These are phyloP conservation scores for Lepilemur ruficaudatus DNA, from an alignment of 2,797 vertebrate species.

Conservation along the genomic window DNA sequence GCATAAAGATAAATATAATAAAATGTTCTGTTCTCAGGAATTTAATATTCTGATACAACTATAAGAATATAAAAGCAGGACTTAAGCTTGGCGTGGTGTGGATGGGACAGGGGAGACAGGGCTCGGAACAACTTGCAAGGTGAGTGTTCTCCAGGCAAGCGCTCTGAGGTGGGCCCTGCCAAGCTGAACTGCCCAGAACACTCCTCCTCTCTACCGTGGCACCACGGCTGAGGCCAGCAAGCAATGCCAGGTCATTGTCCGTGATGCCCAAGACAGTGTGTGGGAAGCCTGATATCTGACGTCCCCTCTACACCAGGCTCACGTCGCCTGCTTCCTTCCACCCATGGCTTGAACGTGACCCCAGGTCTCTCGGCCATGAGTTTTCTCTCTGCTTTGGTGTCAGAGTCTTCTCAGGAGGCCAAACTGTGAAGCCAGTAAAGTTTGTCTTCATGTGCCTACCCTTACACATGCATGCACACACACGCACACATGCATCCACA, in stretches of 20 bases:
- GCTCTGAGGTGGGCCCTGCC: neutral
- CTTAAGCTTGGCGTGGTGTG: neutral
- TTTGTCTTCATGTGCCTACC: neutral
- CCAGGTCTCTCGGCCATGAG: neutral
- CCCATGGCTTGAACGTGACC: neutral
- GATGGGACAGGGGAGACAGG: accelerated
- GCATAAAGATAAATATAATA: constrained; percentile 6
- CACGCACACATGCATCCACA: neutral
- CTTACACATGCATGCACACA: accelerated
- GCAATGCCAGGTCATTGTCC: neutral
- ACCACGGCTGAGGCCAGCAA: neutral
- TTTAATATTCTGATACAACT: neutral
- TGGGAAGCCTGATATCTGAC: neutral
- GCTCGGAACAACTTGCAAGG: too few species aligned
- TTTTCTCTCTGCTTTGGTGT: neutral
- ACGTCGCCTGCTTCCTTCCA: neutral
- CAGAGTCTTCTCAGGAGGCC: neutral
- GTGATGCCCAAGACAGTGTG: neutral
- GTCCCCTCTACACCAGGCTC: neutral
- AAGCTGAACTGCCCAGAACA: neutral
- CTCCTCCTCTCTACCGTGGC: neutral
- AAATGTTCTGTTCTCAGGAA: constrained; percentile 19
- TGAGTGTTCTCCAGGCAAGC: neutral
- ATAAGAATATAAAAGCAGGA: neutral
- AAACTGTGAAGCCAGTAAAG: neutral